Conservation (phyloP, 2,797 vertebrate genomes). For the Phataginus tricuspis region DNA sequence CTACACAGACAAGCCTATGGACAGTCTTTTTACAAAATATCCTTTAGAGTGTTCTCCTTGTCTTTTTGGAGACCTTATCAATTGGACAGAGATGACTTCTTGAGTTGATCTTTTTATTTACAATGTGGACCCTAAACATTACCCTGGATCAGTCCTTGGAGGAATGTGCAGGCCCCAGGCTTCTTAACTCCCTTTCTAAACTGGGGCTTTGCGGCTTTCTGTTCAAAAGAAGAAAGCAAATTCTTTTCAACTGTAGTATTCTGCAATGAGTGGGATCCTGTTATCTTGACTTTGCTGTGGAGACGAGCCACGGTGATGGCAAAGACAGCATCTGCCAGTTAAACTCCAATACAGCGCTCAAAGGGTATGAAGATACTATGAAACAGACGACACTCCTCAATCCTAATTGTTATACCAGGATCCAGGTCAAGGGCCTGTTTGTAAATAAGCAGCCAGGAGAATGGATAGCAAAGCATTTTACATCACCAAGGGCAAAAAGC, state of each 20-base stretch:
- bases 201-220: conserved; percentile 1
- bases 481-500: conserved; percentile 38
- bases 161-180: neutral
- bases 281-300: conserved; percentile 50
- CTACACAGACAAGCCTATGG: neutral
- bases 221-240: conserved; percentile 17
- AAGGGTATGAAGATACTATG: conserved; percentile 71
- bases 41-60: neutral
- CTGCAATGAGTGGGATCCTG: neutral
- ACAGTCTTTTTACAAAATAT: neutral
- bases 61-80: neutral
- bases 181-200: conserved; percentile 46
- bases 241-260: neutral
- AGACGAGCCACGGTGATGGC: neutral
- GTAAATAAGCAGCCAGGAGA: neutral
- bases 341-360: conserved; percentile 53
- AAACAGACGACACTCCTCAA: conserved; percentile 66
- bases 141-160: neutral
- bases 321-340: conserved; percentile 63
- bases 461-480: conserved; percentile 20
- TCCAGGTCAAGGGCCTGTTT: conserved; percentile 8
- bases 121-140: neutral
- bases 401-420: conserved; percentile 67
- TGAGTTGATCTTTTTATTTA: conserved; percentile 57
- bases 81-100: neutral